These are phyloP conservation scores for Phyllostomus discolor DNA, from an alignment of 2,113 vertebrate species.

Conservation along the genomic window DNA sequence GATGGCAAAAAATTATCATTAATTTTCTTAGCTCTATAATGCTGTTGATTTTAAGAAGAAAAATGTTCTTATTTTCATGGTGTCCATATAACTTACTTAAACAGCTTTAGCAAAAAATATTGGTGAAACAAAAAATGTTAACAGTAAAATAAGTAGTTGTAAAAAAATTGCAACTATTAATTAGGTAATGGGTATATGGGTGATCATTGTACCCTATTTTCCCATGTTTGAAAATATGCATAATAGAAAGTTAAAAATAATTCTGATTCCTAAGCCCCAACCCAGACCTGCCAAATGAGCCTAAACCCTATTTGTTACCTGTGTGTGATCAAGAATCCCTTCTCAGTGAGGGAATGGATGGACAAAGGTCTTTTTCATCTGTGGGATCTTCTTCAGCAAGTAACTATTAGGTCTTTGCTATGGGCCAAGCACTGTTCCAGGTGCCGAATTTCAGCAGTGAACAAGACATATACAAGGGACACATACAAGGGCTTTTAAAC, in stretches of 20 bases:
- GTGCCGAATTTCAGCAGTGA: not conserved
- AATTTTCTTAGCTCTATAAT: not conserved
- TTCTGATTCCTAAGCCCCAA: not conserved
- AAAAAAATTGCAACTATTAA: not conserved
- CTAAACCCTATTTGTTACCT: not conserved
- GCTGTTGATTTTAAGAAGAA: not conserved
- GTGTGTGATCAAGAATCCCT: not conserved
- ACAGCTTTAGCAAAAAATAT: not conserved
- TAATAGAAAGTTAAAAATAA: not conserved
- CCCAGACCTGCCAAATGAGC: not conserved
- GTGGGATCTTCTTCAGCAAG: not conserved
- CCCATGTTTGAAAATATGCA: not conserved
- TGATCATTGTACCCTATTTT: not conserved
- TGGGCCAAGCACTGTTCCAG: not conserved
- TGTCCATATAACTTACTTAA: not conserved
- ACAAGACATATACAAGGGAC: not conserved
- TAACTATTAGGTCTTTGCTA: not conserved
- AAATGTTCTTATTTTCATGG: slow-evolving; percentile 4
- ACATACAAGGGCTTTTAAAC: not conserved
- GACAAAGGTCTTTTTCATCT: not conserved
- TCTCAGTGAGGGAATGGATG: not conserved
- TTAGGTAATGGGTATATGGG: not conserved
- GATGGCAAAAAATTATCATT: not conserved
- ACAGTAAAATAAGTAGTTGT: not conserved
- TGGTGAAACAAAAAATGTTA: not conserved